Percentiles rank a stretch among this genome's conserved stretches.
Conservation (phyloP, 2,888 invertebrate species). For the Lampropteryx suffumata region DNA sequence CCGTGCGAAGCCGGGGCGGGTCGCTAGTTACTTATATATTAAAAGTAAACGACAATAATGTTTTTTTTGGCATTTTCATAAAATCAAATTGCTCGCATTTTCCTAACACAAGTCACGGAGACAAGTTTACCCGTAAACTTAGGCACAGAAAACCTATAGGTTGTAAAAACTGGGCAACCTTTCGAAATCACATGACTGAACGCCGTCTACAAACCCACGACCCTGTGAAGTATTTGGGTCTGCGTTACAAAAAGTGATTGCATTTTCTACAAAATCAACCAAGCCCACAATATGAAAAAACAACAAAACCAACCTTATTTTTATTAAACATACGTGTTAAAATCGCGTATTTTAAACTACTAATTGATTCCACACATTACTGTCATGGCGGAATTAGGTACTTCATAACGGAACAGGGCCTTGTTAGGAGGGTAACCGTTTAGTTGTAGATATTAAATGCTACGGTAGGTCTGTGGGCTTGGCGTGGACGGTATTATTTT, state of each 20-base stretch:
- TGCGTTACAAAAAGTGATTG: conserved; percentile 5
- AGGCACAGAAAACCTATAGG: background rate
- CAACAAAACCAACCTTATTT: conserved; percentile 1
- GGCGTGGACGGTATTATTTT: conserved; percentile 8
- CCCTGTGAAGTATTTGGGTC: conserved; percentile 6
- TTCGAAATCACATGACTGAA: conserved; percentile 2
- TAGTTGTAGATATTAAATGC: conserved; percentile 24
- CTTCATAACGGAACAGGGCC: conserved; percentile 35
- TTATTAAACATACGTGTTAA: background rate
- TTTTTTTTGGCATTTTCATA: too few species aligned
- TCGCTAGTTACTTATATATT: too few species aligned
- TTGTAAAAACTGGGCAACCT: conserved; percentile 1
- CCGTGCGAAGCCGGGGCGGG: too few species aligned
- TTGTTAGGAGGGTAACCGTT: conserved; percentile 29
- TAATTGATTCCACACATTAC: conserved; percentile 18
- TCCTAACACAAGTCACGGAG: too few species aligned
- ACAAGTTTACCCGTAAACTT: too few species aligned
- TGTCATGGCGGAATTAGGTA: conserved; percentile 25
- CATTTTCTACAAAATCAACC: background rate
- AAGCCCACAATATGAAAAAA: background rate
- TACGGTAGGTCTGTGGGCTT: background rate
- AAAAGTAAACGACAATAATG: too few species aligned
- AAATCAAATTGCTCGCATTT: too few species aligned
- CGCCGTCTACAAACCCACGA: background rate
- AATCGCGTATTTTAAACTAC: background rate